Percentiles rank a stretch among this genome's conserved stretches.
Evolutionary conservation across 2,888 invertebrate species (phyloP).

Genomic region (Holacanthella duospinosa): DNA sequence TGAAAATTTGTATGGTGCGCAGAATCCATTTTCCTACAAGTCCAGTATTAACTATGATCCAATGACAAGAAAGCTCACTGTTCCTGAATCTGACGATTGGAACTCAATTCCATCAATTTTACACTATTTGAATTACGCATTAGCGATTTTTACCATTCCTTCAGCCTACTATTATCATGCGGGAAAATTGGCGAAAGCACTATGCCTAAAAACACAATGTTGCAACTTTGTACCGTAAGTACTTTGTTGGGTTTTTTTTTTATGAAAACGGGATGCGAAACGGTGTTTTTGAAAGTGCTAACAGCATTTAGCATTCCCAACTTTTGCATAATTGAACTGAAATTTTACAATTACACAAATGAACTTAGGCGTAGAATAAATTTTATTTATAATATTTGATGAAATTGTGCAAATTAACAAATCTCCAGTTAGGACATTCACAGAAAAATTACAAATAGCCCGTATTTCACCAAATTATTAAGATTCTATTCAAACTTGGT

Average conservation of each 20-base stretch:
- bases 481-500: too few species aligned
- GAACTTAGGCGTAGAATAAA: too few species aligned
- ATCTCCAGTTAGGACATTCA: too few species aligned
- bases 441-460: too few species aligned
- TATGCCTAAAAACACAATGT: constrained; percentile 43
- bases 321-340: too few species aligned
- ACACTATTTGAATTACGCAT: neutral
- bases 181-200: neutral
- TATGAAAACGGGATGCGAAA: too few species aligned
- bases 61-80: neutral
- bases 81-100: neutral
- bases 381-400: too few species aligned
- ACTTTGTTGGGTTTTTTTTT: constrained; percentile 6
- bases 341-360: too few species aligned
- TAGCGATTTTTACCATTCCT: neutral
- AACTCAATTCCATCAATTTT: neutral
- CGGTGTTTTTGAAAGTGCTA: neutral
- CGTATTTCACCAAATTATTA: too few species aligned
- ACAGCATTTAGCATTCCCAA: too few species aligned
- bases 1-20: neutral
- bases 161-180: neutral
- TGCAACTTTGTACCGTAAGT: constrained; percentile 58
- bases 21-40: neutral
- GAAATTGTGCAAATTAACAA: too few species aligned
- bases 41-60: neutral